phyloP scores from a whole-genome alignment of 2,888 invertebrate genomes.

The Vandiemenella viatica region DNA sequence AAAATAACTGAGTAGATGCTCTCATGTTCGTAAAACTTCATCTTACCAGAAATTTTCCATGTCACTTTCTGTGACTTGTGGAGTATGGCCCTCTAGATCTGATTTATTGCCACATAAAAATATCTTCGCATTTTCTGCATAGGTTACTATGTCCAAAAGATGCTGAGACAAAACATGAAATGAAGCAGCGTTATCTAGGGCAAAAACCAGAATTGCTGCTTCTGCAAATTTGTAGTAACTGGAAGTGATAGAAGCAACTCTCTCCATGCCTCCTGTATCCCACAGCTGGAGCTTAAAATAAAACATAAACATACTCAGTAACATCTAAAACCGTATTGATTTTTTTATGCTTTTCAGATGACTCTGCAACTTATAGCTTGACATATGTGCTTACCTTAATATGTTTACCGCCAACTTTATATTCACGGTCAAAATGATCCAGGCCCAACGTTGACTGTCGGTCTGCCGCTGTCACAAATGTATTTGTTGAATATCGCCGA shows the following conservation, averaged over 20 bases:
- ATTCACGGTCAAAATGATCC: constrained; percentile 77
- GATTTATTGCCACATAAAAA: constrained; percentile 87
- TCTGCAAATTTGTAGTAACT: constrained; percentile 93
- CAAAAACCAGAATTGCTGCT: constrained; percentile 83
- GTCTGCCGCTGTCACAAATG: constrained; percentile 69
- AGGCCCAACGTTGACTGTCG: constrained; percentile 78
- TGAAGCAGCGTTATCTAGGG: constrained; percentile 77
- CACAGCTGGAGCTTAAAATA: constrained; percentile 69
- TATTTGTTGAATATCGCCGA: constrained; percentile 75
- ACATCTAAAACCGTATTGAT: not conserved
- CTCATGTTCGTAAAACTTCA: too few relatives aligned
- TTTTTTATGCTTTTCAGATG: not conserved
- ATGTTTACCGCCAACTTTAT: constrained; percentile 56
- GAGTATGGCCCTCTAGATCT: constrained; percentile 54
- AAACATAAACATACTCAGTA: constrained; percentile 17
- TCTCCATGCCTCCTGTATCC: constrained; percentile 95
- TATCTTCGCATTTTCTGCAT: constrained; percentile 89
- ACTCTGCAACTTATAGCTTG: not conserved
- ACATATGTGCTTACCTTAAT: constrained; percentile 48
- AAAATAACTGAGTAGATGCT: too few relatives aligned
- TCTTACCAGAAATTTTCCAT: constrained; percentile 73
- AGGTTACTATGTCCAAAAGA: constrained; percentile 80
- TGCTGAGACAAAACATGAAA: constrained; percentile 87
- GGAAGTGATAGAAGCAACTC: constrained; percentile 86
- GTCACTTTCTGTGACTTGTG: constrained; percentile 72